These are phyloP conservation scores for Neosalanx taihuensis DNA, from an alignment of 2,797 vertebrate genomes.

Conservation along the genomic window DNA sequence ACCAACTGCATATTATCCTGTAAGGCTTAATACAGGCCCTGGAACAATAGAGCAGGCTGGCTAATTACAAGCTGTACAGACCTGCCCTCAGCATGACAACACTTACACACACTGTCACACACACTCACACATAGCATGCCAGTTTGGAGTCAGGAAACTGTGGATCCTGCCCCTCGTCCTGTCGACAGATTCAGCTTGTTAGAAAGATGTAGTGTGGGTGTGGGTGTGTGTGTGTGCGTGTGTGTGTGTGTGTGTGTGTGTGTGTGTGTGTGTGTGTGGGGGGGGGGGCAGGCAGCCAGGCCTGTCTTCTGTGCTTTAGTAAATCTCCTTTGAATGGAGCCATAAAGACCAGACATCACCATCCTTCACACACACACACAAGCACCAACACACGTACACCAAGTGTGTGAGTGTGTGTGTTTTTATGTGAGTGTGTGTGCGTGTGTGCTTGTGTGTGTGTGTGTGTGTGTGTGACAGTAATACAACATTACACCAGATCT, in stretches of 20 bases:
- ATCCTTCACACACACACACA: constrained; percentile 60
- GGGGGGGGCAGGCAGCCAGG: constrained; percentile 37
- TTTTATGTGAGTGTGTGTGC: no score
- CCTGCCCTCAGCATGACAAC: constrained; percentile 66
- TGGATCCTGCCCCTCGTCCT: constrained; percentile 5
- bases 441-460: no score
- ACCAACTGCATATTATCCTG: constrained; percentile 83
- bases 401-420: no score
- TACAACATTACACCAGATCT: no score
- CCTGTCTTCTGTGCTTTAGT: constrained; percentile 69
- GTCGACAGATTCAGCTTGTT: constrained; percentile 50
- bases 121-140: constrained; percentile 44
- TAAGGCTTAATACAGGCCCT: constrained; percentile 82
- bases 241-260: constrained; percentile 18
- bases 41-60: constrained; percentile 74
- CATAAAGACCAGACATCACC: constrained; percentile 69
- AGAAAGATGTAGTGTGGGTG: constrained; percentile 38
- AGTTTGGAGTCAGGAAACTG: constrained; percentile 16
- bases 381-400: constrained; percentile 20
- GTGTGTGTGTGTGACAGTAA: no score
- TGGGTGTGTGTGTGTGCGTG: constrained; percentile 17
- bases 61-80: constrained; percentile 76
- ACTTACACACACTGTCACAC: constrained; percentile 25
- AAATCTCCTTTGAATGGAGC: constrained; percentile 72
- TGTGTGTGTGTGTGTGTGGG: constrained; percentile 4